phyloP scores from a whole-genome alignment of 2,888 invertebrate species.

The Iphiclides podalirius region DNA sequence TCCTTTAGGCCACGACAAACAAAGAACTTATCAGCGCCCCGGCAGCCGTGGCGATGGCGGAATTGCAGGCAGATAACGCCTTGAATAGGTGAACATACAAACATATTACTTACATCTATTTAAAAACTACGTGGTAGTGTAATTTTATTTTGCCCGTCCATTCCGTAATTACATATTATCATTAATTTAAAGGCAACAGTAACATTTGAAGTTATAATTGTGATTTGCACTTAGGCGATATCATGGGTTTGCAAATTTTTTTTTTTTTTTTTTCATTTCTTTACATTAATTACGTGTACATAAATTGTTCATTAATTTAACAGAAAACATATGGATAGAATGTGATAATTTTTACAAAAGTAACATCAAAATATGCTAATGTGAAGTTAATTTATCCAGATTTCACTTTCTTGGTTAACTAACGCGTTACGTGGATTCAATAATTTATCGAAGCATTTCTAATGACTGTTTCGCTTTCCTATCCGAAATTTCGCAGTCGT shows the following conservation, averaged over 20 bases:
- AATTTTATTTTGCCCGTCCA: background rate
- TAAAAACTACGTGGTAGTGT: no score
- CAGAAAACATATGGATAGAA: no score
- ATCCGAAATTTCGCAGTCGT: background rate
- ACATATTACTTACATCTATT: background rate
- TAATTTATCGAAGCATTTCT: constrained; percentile 4
- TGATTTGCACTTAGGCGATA: no score
- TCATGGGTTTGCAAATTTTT: no score
- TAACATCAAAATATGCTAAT: background rate
- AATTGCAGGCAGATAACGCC: background rate
- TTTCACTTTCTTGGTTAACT: constrained; percentile 14
- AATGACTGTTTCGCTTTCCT: background rate
- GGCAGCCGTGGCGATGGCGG: constrained; percentile 15
- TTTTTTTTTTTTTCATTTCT: no score
- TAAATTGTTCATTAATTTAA: no score
- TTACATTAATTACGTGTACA: no score
- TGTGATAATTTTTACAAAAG: no score
- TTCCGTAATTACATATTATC: background rate
- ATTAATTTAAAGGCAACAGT: no score
- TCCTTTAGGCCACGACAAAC: constrained; percentile 5
- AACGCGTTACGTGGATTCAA: constrained; percentile 3
- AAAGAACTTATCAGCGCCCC: constrained; percentile 12
- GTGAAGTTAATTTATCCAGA: background rate
- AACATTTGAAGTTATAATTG: no score
- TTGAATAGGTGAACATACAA: background rate